Percentiles rank a stretch among this genome's conserved stretches.
These are phyloP conservation scores for Drosophila oshimai DNA, from an alignment of 1,140 invertebrate species.

Conservation along the genomic window DNA sequence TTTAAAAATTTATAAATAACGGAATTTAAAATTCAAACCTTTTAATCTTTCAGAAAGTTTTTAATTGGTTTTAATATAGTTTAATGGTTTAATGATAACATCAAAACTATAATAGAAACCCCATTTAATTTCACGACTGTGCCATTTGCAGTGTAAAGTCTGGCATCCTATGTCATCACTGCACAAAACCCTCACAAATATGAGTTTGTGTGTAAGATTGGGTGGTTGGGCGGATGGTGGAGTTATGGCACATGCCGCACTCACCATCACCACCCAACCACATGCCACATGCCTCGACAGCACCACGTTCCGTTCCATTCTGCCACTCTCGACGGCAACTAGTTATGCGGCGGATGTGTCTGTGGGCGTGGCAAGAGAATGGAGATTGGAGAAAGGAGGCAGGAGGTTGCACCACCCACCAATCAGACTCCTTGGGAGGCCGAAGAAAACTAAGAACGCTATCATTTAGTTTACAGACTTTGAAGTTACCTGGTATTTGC, in stretches of 20 bases:
- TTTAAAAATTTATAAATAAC: no score
- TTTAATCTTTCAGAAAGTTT: no score
- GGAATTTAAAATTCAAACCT: no score
- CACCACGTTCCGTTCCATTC: slow-evolving; percentile 43
- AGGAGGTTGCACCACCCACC: slow-evolving; percentile 2
- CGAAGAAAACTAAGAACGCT: slow-evolving; percentile 4
- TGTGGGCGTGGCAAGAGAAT: slow-evolving; percentile 26
- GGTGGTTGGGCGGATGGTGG: neutral
- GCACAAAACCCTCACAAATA: slow-evolving; percentile 31
- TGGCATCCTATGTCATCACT: slow-evolving; percentile 34
- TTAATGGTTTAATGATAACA: neutral
- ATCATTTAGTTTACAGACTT: neutral
- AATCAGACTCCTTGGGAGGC: slow-evolving; percentile 18
- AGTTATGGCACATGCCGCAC: slow-evolving; percentile 58
- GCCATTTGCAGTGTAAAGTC: slow-evolving; percentile 26
- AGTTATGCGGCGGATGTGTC: slow-evolving; percentile 65
- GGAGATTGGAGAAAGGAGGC: neutral
- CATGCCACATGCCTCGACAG: slow-evolving; percentile 59
- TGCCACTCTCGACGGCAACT: slow-evolving; percentile 56
- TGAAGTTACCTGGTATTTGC: neutral
- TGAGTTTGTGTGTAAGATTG: slow-evolving; percentile 3
- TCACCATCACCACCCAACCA: slow-evolving; percentile 8
- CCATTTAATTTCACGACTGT: slow-evolving; percentile 9
- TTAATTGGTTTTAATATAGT: neutral
- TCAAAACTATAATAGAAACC: slow-evolving; percentile 10